Percentiles rank a stretch among this genome's conserved stretches.
phyloP scores from a whole-genome alignment of 2,888 invertebrate species.

The Xylota segnis region DNA sequence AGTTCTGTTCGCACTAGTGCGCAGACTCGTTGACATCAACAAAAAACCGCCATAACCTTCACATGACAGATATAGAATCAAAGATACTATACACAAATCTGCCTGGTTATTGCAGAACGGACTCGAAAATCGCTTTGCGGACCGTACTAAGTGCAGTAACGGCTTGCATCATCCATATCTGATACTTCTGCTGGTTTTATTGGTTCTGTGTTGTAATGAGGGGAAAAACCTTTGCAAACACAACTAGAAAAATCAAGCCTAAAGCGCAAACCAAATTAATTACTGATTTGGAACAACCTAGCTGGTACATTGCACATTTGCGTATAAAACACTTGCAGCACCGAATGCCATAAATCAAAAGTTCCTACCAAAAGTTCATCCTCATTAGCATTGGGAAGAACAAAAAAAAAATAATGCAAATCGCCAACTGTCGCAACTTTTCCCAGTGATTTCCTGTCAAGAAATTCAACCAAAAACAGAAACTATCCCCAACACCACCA shows the following conservation, averaged over 20 bases:
- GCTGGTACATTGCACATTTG: no score
- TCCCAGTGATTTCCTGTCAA: conserved; percentile 13
- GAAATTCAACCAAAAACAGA: background rate
- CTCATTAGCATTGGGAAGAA: background rate
- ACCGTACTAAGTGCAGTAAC: background rate
- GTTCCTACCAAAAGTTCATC: background rate
- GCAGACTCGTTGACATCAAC: conserved; percentile 68
- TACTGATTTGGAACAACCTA: no score
- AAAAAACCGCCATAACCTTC: conserved; percentile 68
- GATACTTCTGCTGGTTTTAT: background rate
- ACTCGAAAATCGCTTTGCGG: background rate
- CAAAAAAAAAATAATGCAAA: conserved; percentile 34
- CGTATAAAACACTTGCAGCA: no score
- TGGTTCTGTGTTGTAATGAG: background rate
- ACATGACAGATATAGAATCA: conserved; percentile 45
- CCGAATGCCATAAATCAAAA: no score
- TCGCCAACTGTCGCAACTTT: background rate
- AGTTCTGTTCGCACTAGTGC: conserved; percentile 34
- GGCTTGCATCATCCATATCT: background rate
- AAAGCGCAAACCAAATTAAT: no score
- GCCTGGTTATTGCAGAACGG: background rate
- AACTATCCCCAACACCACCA: background rate
- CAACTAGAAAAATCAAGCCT: background rate
- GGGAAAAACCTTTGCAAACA: background rate
- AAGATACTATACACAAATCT: conserved; percentile 62